Conservation (phyloP, 2,113 vertebrate genomes). For the Barbus barbus region DNA sequence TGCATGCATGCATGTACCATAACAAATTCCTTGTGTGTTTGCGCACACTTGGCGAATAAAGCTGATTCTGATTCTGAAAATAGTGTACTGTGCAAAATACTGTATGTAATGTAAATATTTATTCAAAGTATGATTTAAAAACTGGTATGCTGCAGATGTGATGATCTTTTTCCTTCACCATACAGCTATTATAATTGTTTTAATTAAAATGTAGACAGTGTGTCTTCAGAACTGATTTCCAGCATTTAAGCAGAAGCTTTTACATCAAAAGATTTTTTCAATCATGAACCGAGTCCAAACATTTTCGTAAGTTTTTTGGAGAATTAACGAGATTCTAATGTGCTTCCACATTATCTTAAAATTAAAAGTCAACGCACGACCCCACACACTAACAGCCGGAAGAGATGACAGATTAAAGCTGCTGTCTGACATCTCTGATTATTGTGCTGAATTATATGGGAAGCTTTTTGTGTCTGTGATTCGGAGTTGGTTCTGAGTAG, state of each 20-base stretch:
- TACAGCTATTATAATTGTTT: neutral
- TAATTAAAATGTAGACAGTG: neutral
- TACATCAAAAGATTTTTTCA: neutral
- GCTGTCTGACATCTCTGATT: slow-evolving; percentile 17
- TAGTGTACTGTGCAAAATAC: no score
- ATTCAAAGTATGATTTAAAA: no score
- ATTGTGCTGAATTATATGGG: slow-evolving; percentile 2
- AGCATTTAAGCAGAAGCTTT: neutral
- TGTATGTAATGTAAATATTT: no score
- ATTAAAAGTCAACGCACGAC: slow-evolving; percentile 9
- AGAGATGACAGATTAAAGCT: slow-evolving; percentile 30
- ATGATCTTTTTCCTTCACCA: neutral
- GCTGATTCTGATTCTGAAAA: no score
- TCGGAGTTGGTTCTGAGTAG: neutral
- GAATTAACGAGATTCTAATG: neutral
- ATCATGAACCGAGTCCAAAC: neutral
- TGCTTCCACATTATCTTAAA: neutral
- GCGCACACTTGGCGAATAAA: no score
- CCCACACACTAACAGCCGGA: neutral
- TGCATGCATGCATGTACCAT: no score
- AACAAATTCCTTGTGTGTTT: no score
- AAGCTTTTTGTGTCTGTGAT: neutral
- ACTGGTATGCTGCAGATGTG: neutral
- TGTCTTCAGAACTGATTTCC: neutral
- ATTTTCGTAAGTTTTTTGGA: neutral